These are phyloP conservation scores for Zaprionus capensis DNA, from an alignment of 1,140 invertebrate genomes.

Conservation along the genomic window DNA sequence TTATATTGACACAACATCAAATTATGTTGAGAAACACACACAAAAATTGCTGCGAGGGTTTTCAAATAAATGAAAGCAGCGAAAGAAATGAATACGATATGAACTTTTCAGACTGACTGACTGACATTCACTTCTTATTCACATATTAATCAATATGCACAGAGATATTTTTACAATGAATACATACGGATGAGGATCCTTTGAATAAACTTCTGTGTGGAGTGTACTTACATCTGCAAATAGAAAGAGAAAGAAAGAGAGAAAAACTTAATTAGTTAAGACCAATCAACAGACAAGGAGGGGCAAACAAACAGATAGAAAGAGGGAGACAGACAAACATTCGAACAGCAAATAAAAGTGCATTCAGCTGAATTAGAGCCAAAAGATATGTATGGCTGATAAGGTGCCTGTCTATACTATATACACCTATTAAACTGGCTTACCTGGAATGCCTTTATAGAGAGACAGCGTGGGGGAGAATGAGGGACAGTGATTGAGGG, in stretches of 20 bases:
- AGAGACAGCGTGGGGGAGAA: background rate
- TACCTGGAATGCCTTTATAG: conserved; percentile 30
- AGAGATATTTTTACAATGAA: background rate
- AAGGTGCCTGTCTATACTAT: conserved; percentile 22
- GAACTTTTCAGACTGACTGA: background rate
- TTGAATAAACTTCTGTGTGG: conserved; percentile 3
- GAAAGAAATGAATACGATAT: background rate
- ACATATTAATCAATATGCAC: conserved; percentile 1
- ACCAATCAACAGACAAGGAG: conserved; percentile 57
- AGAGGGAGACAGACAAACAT: conserved; percentile 11
- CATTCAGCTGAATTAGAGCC: conserved; percentile 37
- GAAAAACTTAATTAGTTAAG: conserved; percentile 77
- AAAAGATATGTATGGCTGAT: conserved; percentile 44
- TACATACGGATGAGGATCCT: conserved; percentile 23
- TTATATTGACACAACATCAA: background rate
- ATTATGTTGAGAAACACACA: background rate
- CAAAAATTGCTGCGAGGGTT: background rate
- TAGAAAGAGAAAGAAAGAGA: conserved; percentile 52
- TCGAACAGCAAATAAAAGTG: conserved; percentile 45
- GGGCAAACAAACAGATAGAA: conserved; percentile 5
- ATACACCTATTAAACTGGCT: conserved; percentile 12
- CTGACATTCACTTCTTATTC: background rate
- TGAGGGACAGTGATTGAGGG: no score
- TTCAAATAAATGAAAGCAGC: background rate
- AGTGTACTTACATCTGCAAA: conserved; percentile 74